Conservation (phyloP, 2,888 invertebrate genomes). For the Synanthedon vespiformis region DNA sequence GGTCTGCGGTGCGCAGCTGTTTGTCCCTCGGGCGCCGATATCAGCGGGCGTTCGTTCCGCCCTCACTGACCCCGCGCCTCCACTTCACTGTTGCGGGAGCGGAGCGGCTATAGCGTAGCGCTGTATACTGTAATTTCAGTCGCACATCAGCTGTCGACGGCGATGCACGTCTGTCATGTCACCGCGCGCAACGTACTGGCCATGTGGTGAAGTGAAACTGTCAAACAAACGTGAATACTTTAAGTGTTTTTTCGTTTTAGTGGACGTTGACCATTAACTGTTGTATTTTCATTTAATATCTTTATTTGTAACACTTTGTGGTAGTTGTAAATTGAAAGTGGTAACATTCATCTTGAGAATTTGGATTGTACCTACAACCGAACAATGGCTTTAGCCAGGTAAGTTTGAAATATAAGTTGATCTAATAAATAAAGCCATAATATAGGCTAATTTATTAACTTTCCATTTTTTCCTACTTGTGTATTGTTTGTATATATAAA, state of each 20-base stretch:
- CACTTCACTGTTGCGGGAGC: slow-evolving; percentile 10
- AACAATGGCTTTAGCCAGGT: slow-evolving; percentile 71
- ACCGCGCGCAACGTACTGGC: slow-evolving; percentile 41
- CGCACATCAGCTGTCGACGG: slow-evolving; percentile 54
- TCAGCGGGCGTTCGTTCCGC: slow-evolving; percentile 48
- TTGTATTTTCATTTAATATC: slow-evolving; percentile 13
- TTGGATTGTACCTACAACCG: slow-evolving; percentile 63
- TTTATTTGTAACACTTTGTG: slow-evolving; percentile 25
- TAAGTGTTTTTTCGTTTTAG: slow-evolving; percentile 42
- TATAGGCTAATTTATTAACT: too few relatives aligned
- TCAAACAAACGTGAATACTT: slow-evolving; percentile 46
- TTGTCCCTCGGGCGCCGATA: slow-evolving; percentile 51
- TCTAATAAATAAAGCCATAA: background rate
- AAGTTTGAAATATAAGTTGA: slow-evolving; percentile 26
- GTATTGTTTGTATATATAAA: too few relatives aligned
- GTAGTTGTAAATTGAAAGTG: slow-evolving; percentile 57
- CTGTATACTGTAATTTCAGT: slow-evolving; percentile 26
- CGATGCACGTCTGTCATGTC: slow-evolving; percentile 41
- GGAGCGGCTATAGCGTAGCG: background rate
- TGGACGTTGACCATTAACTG: slow-evolving; percentile 22
- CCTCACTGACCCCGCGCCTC: slow-evolving; percentile 50
- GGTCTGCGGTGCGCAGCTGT: slow-evolving; percentile 62
- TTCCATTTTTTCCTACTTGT: too few relatives aligned
- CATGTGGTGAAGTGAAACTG: slow-evolving; percentile 70
- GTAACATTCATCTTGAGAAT: slow-evolving; percentile 56